Evolutionary conservation across 2,888 invertebrate species (phyloP), one percentile per base, ranked within the genome.

Genomic region (Maniola hyperantus): DNA sequence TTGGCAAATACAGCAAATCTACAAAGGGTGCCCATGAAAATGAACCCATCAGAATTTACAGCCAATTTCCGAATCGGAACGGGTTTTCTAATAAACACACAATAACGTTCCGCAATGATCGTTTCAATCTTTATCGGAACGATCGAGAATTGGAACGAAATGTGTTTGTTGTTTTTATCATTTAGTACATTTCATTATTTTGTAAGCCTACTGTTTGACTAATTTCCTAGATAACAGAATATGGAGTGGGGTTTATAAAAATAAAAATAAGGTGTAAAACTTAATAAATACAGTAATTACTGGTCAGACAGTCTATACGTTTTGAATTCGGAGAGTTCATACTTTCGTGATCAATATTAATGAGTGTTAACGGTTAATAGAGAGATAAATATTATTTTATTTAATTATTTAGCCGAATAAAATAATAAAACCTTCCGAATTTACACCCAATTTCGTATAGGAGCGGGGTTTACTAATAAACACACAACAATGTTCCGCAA

Each of bases 41-140:
- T 74, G 73, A 72, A 73, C 73, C 75, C 72, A 77, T 79, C 75
- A 77, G 75, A 72, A 74, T 72, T 77, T 76, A 81, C 76, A 70
- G 71, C 72, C 77, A 74, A 77, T 79, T 78, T 74, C 75, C 75
- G 76, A 71, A 73, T 76, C 77, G 76, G 76, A 77, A 77, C 82
- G 79, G 76, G 75, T 77, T 58, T 83, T 80, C 82, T 81, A 85
- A 88, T 88, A 88, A 87, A 87, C 88, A 88, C 81, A 79, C 79
- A 77, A 83, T 88, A 85, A 83, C 79, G 70, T 69, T 73, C 73
- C 74, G 59, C 80, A 79, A 83, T 84, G 82, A 87, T 85, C 85
- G 86, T 79, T 82, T 77, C 81, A 77, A 80, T 82, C 78, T 76
- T 75, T 83, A 80, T 74, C 77, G 78, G 78, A 82, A 76, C 83